Evolutionary conservation across 2,113 vertebrate genomes (phyloP).

Genomic region (Turdus rufiventris): DNA sequence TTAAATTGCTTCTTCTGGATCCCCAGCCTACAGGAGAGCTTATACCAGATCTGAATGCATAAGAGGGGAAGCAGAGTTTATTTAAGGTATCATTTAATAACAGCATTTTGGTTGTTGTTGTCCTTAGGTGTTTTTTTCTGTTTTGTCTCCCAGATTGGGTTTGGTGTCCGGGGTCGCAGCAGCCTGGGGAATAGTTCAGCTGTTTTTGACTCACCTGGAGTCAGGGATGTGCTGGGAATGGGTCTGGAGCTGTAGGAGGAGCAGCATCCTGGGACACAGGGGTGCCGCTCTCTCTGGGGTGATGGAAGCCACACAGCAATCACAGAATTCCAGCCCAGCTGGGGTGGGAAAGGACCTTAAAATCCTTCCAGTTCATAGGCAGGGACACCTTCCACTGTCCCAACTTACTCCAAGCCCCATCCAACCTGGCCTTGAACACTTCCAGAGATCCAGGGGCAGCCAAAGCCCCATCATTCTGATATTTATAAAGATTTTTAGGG

Average conservation of each 20-base stretch:
- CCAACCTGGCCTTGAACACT: neutral
- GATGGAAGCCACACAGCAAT: neutral
- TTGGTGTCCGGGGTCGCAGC: neutral
- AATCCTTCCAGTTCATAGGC: neutral
- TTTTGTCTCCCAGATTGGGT: neutral
- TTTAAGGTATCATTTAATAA: neutral
- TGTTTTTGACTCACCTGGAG: neutral
- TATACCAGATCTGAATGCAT: neutral
- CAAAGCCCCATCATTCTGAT: neutral
- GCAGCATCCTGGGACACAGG: neutral
- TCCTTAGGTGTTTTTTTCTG: neutral
- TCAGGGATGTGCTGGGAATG: neutral
- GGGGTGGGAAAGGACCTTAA: neutral
- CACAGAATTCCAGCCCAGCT: neutral
- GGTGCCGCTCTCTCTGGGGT: neutral
- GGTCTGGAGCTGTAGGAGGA: neutral
- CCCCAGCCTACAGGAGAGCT: neutral
- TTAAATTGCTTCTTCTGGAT: constrained; percentile 34
- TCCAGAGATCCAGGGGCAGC: neutral
- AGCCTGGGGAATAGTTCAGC: neutral
- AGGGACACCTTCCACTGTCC: neutral
- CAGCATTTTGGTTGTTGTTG: neutral
- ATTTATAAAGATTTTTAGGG: neutral
- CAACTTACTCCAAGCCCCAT: neutral
- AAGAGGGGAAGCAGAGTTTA: neutral